Evolutionary conservation across 2,888 invertebrate genomes (phyloP).

Genomic region (Onchidella celtica): DNA sequence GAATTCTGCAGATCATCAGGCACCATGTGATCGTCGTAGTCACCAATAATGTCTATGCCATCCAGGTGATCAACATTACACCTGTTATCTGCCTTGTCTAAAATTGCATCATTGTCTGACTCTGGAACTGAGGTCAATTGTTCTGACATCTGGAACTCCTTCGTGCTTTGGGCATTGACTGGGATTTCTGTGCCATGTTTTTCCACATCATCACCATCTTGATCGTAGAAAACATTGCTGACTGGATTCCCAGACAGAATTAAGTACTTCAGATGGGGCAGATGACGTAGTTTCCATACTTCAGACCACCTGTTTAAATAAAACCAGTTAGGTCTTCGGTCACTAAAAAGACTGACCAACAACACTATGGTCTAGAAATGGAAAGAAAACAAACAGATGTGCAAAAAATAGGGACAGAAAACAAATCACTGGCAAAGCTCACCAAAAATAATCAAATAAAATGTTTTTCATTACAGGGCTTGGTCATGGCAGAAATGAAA

Average conservation of each 20-base stretch:
- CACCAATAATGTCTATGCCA: conserved; percentile 4
- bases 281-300: conserved; percentile 68
- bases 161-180: not conserved
- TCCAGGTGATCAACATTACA: not conserved
- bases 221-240: conserved; percentile 62
- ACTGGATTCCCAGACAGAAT: conserved; percentile 74
- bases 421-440: too few species aligned
- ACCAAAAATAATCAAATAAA: too few species aligned
- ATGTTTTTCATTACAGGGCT: too few species aligned
- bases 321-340: too few species aligned
- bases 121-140: not conserved
- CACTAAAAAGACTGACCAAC: too few species aligned
- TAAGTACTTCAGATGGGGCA: conserved; percentile 66
- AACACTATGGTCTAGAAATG: too few species aligned
- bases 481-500: too few species aligned
- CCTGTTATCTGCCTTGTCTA: not conserved
- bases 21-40: not conserved
- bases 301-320: conserved; percentile 68
- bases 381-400: too few species aligned
- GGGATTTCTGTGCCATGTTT: not conserved
- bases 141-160: not conserved
- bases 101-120: not conserved
- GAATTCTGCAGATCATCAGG: not conserved
- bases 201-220: not conserved
- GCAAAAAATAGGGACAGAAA: too few species aligned